Conservation (phyloP, 2,888 invertebrate species). For the Invenusta paracnida region DNA sequence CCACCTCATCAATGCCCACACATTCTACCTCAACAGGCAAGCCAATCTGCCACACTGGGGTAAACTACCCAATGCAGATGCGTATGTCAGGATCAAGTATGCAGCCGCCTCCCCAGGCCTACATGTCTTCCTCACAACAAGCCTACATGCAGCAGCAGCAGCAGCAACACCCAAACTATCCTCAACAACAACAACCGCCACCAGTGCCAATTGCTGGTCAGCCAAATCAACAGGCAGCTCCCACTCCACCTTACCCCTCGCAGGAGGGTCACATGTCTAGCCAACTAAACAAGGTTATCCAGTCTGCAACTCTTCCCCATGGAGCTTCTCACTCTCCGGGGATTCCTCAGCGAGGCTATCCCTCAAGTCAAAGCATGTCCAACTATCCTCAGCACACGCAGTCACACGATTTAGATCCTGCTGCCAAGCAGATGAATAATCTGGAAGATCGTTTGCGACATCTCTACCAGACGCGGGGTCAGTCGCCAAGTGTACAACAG, state of each 20-base stretch:
- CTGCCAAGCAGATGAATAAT: background rate
- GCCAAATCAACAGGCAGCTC: background rate
- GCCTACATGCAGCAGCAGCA: too few relatives aligned
- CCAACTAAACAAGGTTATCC: background rate
- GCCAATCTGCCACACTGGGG: background rate
- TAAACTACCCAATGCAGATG: background rate
- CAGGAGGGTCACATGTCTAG: background rate
- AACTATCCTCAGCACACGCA: background rate
- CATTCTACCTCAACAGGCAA: background rate
- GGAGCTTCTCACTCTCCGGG: background rate
- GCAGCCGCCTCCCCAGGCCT: background rate
- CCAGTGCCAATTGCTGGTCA: background rate
- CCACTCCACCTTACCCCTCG: background rate
- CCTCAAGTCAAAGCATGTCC: background rate
- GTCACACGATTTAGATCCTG: background rate
- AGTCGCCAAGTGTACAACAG: slow-evolving; percentile 49
- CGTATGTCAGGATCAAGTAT: background rate
- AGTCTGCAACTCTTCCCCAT: background rate
- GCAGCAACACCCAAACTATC: background rate
- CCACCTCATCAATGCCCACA: background rate
- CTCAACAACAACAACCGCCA: background rate
- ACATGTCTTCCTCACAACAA: background rate
- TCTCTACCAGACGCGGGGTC: background rate
- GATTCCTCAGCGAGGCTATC: background rate
- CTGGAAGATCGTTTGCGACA: background rate